Conservation (phyloP, 2,888 invertebrate genomes). For the Isotomurus palustris region DNA sequence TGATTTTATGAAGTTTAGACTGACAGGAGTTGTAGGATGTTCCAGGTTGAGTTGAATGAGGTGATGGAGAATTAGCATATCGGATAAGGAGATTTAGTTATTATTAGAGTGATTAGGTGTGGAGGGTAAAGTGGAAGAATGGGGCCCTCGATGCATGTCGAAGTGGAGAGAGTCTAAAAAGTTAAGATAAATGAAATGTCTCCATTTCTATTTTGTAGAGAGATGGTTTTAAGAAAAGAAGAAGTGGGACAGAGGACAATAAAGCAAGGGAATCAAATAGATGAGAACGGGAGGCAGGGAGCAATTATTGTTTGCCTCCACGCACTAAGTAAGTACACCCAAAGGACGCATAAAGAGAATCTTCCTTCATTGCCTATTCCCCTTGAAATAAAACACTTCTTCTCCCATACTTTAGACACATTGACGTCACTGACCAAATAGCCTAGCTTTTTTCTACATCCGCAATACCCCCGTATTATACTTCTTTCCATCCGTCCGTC, state of each 20-base stretch:
- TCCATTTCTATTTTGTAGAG: background rate
- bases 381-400: slow-evolving; percentile 23
- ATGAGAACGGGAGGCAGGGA: slow-evolving; percentile 39
- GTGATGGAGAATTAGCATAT: too few relatives aligned
- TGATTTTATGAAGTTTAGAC: too few relatives aligned
- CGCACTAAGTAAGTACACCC: slow-evolving; percentile 45
- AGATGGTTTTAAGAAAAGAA: slow-evolving; percentile 4
- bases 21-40: too few relatives aligned
- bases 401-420: too few relatives aligned
- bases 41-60: too few relatives aligned
- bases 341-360: slow-evolving; percentile 45
- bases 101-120: too few relatives aligned
- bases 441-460: too few relatives aligned
- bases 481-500: too few relatives aligned
- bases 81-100: background rate
- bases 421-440: slow-evolving; percentile 45
- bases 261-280: slow-evolving; percentile 37
- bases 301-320: slow-evolving; percentile 47
- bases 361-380: slow-evolving; percentile 41
- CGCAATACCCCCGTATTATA: too few relatives aligned
- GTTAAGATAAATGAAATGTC: slow-evolving; percentile 11
- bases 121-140: too few relatives aligned
- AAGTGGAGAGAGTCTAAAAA: slow-evolving; percentile 11
- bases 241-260: slow-evolving; percentile 19
- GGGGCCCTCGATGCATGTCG: background rate